Conservation (phyloP, 1,140 invertebrate genomes). For the Drosophila biarmipes region DNA sequence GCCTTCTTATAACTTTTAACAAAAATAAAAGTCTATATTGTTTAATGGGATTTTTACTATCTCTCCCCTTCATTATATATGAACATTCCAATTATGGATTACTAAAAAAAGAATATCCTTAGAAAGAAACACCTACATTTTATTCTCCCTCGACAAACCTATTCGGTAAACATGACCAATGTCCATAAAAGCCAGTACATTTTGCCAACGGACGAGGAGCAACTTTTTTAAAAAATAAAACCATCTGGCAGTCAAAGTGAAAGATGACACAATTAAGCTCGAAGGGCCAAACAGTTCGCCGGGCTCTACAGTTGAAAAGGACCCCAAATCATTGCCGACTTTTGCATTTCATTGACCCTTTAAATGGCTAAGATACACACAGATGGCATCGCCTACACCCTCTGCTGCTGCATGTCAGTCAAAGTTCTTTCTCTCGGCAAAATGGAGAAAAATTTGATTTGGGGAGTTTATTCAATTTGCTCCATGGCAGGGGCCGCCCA, state of each 20-base stretch:
- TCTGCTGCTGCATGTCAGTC: constrained; percentile 50
- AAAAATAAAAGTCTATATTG: too few species aligned
- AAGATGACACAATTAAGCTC: constrained; percentile 57
- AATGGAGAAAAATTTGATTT: constrained; percentile 81
- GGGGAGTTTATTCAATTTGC: constrained; percentile 81
- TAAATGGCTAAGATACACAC: constrained; percentile 68
- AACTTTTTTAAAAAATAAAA: constrained; percentile 31
- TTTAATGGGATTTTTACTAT: too few species aligned
- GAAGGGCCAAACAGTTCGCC: constrained; percentile 11
- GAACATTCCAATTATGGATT: too few species aligned
- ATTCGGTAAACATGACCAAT: constrained; percentile 41
- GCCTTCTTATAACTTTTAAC: too few species aligned
- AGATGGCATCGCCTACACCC: constrained; percentile 25
- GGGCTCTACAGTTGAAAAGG: constrained; percentile 4
- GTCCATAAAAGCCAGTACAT: constrained; percentile 21
- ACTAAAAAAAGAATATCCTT: too few species aligned
- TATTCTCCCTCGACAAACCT: constrained; percentile 18
- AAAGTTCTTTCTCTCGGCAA: constrained; percentile 48
- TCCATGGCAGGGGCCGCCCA: constrained; percentile 37
- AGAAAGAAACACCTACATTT: too few species aligned
- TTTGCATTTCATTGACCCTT: constrained; percentile 81
- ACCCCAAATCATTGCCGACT: constrained; percentile 32
- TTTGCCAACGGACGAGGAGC: neutral
- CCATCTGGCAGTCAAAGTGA: constrained; percentile 30
- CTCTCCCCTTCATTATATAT: too few species aligned